Evolutionary conservation across 2,888 invertebrate genomes (phyloP).

Genomic region (Xestobium rufovillosum): DNA sequence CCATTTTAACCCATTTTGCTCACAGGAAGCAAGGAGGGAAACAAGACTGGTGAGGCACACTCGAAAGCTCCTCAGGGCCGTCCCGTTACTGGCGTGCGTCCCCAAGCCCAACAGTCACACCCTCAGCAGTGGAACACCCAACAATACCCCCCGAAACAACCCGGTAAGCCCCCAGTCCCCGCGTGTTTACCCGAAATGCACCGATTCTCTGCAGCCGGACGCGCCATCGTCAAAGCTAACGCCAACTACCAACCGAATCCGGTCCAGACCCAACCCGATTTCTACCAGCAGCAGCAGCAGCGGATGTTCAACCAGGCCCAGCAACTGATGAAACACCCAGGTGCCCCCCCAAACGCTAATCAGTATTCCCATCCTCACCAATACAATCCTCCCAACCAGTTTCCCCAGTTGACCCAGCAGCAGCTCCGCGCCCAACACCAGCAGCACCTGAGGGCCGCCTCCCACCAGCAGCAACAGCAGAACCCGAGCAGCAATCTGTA

Average conservation of each 20-base stretch:
- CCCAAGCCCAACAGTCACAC: conserved; percentile 28
- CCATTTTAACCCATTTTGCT: too few species aligned
- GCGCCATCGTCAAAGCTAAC: conserved; percentile 53
- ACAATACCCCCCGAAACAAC: conserved; percentile 27
- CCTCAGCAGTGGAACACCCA: conserved; percentile 32
- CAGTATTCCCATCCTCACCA: conserved; percentile 2
- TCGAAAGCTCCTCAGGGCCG: conserved; percentile 36
- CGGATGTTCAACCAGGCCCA: conserved; percentile 37
- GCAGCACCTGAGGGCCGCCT: conserved; percentile 33
- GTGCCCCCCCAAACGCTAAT: conserved; percentile 6
- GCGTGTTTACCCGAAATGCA: too few species aligned
- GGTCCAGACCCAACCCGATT: conserved; percentile 32
- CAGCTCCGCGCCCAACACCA: conserved; percentile 38
- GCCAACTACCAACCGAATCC: conserved; percentile 38
- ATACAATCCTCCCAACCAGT: conserved; percentile 24
- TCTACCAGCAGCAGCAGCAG: conserved; percentile 33
- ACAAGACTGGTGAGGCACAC: conserved; percentile 81
- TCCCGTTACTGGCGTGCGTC: conserved; percentile 39
- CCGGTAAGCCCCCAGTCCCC: conserved; percentile 28
- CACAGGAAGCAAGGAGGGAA: conserved; percentile 45
- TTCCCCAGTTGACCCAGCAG: conserved; percentile 30
- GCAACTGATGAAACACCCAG: conserved; percentile 18
- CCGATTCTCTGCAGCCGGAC: conserved; percentile 38
- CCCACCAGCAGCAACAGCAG: conserved; percentile 37
- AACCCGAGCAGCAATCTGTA: conserved; percentile 19